A percentile compares a stretch with the other conserved stretches of the same genome.
Evolutionary conservation across 2,797 vertebrate species (phyloP).

Genomic region (Scarus forsteni): DNA sequence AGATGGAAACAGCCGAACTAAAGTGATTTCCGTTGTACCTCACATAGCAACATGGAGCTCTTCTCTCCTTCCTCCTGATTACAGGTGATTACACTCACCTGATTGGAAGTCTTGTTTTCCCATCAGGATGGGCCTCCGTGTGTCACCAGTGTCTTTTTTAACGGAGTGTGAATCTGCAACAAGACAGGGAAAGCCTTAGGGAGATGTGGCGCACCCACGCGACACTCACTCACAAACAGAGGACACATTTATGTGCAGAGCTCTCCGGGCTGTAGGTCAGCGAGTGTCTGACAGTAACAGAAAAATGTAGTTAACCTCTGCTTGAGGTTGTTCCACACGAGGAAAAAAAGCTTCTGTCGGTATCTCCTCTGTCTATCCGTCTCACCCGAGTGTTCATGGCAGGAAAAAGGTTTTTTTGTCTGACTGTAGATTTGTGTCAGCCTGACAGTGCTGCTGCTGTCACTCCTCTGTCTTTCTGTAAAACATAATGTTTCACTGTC

Average conservation of each 20-base stretch:
- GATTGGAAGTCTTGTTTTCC: conserved; percentile 10
- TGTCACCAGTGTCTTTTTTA: conserved; percentile 29
- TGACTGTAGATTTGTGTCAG: background rate
- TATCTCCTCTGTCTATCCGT: conserved; percentile 5
- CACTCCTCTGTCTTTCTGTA: background rate
- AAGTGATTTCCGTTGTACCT: conserved; percentile 65
- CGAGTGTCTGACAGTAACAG: conserved; percentile 47
- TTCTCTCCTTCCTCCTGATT: conserved; percentile 6
- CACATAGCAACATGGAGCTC: conserved; percentile 30
- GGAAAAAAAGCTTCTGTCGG: conserved; percentile 11
- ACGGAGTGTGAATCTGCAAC: conserved; percentile 35
- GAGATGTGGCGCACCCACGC: conserved; percentile 29
- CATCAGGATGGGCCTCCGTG: conserved; percentile 19
- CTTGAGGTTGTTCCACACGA: conserved; percentile 41
- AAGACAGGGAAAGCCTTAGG: conserved; percentile 29
- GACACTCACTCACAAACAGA: conserved; percentile 10
- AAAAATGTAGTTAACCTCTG: conserved; percentile 59
- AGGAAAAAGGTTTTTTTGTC: conserved; percentile 8
- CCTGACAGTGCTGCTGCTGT: background rate
- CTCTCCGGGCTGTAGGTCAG: conserved; percentile 60
- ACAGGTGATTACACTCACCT: conserved; percentile 21
- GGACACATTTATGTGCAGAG: conserved; percentile 31
- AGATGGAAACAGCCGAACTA: conserved; percentile 60
- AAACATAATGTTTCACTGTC: background rate
- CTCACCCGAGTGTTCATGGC: background rate